Percentiles rank a stretch among this genome's conserved stretches.
These are phyloP conservation scores for Pycnonotus jocosus DNA, from an alignment of 2,113 vertebrate species.

Conservation along the genomic window DNA sequence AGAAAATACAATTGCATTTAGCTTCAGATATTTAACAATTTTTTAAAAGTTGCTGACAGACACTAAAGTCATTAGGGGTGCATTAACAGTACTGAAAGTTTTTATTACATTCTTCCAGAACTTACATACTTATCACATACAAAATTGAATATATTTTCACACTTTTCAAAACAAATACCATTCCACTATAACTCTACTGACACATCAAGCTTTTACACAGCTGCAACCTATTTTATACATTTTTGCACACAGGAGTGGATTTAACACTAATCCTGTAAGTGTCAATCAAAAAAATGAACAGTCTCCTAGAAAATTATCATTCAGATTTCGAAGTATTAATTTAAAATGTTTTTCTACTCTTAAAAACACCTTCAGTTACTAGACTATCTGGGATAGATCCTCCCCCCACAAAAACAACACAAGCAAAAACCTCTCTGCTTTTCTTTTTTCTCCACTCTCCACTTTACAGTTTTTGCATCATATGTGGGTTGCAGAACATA, in stretches of 20 bases:
- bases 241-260: not conserved
- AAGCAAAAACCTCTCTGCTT: not conserved
- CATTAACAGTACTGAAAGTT: not conserved
- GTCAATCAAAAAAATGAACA: not conserved
- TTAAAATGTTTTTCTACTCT: not conserved
- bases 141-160: not conserved
- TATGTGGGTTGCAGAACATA: not conserved
- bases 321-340: not conserved
- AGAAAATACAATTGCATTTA: not conserved
- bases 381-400: not conserved
- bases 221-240: not conserved
- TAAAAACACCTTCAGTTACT: not conserved
- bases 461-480: not conserved
- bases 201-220: not conserved
- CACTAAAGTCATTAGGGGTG: not conserved
- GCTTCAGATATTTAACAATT: not conserved
- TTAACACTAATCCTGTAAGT: not conserved
- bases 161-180: not conserved
- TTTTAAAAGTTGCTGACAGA: not conserved
- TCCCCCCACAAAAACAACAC: not conserved
- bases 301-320: not conserved
- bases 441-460: not conserved
- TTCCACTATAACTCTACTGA: not conserved
- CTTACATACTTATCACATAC: not conserved
- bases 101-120: not conserved